Base-by-base conservation (phyloP, 2,113 vertebrate genomes). In the Tauraco erythrolophus region DNA sequence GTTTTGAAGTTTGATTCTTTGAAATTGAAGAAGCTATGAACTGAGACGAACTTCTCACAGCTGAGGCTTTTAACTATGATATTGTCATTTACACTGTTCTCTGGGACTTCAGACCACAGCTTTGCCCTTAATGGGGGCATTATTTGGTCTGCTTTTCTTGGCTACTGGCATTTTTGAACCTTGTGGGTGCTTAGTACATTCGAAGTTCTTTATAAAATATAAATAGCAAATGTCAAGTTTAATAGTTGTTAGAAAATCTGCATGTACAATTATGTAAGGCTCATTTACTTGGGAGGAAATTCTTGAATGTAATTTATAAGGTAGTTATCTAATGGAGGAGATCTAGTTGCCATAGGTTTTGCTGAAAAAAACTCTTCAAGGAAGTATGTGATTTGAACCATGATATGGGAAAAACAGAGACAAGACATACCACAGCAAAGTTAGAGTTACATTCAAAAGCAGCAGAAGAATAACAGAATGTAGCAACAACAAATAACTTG, bases 1-100 rank as follows among this genome's bases (percentile, higher is more conserved):
- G 24, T 68, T 96, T 92, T 91, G 71, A 89, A 23, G 18, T 89
- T 81, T 75, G 23, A 46, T 68, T 87, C 72, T 95, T 94, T 94
- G 77, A 96, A 87, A 92, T 19, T 57, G 68, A 94, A 87, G 91
- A 92, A 84, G 43, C 69, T 60, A 19, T 78, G 72, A 91, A 75
- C 69, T 31, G 48, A 92, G 60, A 78, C 53, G 65, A 37, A 75
- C 43, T 81, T 92, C 28, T 58, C 64, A 68, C 43, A 75, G 35
- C 51, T 54, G 71, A n/a, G 45, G 31, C 68, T 86, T 83, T 96
- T 87, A 37, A 11, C 46, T 68, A 33, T 82, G 56, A 19, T 96
- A 37, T 22, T 79, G 58, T 78, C 68, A 51, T 24, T 94, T 84
- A 23, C 3, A 17, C 39, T 87, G 19, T 37, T 93, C 35, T 89